These are phyloP conservation scores for Cyclina sinensis DNA, from an alignment of 1,140 invertebrate genomes.

Conservation along the genomic window DNA sequence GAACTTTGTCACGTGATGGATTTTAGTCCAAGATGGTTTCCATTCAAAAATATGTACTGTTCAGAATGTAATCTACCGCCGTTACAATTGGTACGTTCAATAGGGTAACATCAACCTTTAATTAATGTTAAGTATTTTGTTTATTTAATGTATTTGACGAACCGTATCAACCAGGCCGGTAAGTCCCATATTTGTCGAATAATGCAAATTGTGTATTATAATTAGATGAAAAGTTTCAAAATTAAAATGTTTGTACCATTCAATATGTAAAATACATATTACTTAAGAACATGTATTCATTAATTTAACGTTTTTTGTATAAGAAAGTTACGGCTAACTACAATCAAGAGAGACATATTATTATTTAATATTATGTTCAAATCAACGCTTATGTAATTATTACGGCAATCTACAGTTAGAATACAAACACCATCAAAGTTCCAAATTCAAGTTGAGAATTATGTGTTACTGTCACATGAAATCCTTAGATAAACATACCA, in stretches of 20 bases:
- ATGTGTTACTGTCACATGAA: too few relatives aligned
- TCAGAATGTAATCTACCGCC: not conserved
- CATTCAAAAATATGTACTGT: conserved; percentile 14
- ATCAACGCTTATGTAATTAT: too few relatives aligned
- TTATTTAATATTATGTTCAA: too few relatives aligned
- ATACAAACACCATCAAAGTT: not conserved
- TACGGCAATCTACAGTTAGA: too few relatives aligned
- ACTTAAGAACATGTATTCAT: too few relatives aligned
- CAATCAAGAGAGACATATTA: too few relatives aligned
- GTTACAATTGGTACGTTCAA: not conserved
- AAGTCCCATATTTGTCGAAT: too few relatives aligned
- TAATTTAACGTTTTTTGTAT: too few relatives aligned
- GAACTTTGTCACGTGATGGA: not conserved
- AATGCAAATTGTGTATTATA: not conserved
- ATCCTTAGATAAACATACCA: too few relatives aligned
- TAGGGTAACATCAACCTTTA: not conserved
- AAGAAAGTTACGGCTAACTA: too few relatives aligned
- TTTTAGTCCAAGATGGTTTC: not conserved
- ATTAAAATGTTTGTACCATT: not conserved
- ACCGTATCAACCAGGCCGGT: too few relatives aligned
- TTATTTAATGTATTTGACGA: not conserved
- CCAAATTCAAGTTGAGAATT: too few relatives aligned
- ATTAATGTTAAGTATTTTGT: not conserved
- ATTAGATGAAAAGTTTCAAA: not conserved
- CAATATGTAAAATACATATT: not conserved